phyloP scores from a whole-genome alignment of 2,888 invertebrate species.

The Meiosimyza decipiens region DNA sequence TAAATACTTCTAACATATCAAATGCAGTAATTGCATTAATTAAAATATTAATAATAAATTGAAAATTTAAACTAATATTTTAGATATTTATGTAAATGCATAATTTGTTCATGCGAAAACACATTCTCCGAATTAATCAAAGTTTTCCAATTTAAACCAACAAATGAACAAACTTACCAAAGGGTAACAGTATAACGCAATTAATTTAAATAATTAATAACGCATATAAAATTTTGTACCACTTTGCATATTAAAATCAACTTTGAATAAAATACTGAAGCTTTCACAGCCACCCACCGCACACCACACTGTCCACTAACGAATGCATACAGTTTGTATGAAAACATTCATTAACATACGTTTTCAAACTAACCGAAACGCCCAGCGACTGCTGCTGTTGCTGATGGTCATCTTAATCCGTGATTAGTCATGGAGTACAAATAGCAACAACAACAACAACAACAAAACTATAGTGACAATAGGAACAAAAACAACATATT shows the following conservation, averaged over 20 bases:
- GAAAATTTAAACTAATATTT: too few species aligned
- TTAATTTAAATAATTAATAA: constrained; percentile 24
- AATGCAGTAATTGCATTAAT: too few species aligned
- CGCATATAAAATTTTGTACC: neutral
- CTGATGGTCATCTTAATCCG: constrained; percentile 18
- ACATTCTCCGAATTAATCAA: constrained; percentile 9
- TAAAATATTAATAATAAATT: too few species aligned
- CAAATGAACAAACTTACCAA: neutral
- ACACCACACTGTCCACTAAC: neutral
- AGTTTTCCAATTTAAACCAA: constrained; percentile 9
- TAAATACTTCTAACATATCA: too few species aligned
- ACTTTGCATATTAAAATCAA: neutral
- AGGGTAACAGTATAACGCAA: neutral
- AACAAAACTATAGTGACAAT: neutral
- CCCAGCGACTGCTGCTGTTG: neutral
- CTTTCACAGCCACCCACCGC: neutral
- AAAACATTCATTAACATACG: neutral
- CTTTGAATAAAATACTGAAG: neutral
- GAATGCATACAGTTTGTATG: neutral
- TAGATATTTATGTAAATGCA: too few species aligned
- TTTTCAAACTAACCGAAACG: neutral
- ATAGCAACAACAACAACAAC: constrained; percentile 4
- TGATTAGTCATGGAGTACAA: constrained; percentile 27
- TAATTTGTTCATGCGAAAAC: neutral
- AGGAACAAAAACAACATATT: constrained; percentile 5